Evolutionary conservation across 2,888 invertebrate genomes (phyloP), one percentile per base, ranked within the genome.

Genomic region (Entomobrya multifasciata): DNA sequence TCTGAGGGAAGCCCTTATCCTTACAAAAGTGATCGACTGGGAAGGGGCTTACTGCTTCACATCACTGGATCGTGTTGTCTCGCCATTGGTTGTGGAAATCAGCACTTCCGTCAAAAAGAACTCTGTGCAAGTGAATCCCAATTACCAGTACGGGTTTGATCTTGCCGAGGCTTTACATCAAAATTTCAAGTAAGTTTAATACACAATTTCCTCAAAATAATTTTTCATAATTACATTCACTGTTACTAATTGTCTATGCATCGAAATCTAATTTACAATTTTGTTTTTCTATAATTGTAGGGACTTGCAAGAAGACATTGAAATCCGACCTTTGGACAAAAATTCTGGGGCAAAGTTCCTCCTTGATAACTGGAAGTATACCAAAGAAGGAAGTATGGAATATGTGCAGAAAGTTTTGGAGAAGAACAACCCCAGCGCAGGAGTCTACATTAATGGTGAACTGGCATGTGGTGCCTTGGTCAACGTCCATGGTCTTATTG

Each of bases 81-180:
- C 87, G 22, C 67, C 52, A 4, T 22, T 85, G 55, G 25, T 88
- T 27, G 74, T 81, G 15, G 81, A 88, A 57, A 72, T 88, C 25
- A 85, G 87, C 27, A 77, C 87, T 5, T 76, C 70, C 0, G 49
- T 85, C 13, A 85, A 84, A 49, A 60, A 80, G 60, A 88, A 88
- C 60, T 85, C 85, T 0, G 55, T 70, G 0, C 52, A 27, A 15
- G 76, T 85, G 20, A 85, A 88, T 55, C 87, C 87, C 0, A 88
- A 88, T 17, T 76, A 82, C 57, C 74, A 74, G n/a, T 88, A 76
- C 27, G 49, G 41, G 5, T 52, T 74, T 17, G 74, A 74, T 36
- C 5, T 47, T 2, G 25, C 15, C 11, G 76, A 83, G 11, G 78
- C 79, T 3, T 17, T 79, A 11, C 41, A 76, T 10, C 65, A 60